phyloP scores from a whole-genome alignment of 2,113 vertebrate genomes.

The Ctenodactylus gundi region DNA sequence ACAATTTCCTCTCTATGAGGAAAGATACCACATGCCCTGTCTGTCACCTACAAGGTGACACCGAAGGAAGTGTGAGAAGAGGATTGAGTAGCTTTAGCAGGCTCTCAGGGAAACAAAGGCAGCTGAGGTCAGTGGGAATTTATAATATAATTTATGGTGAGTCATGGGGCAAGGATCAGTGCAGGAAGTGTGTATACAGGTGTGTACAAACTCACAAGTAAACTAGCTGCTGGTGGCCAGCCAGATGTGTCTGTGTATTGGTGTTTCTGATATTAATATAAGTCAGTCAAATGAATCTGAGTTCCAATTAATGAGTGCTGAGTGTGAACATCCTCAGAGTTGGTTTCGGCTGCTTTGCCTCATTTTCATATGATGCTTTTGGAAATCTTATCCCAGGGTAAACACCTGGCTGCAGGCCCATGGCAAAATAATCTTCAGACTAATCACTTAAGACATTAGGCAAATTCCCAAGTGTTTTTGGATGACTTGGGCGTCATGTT shows the following conservation, averaged over 20 bases:
- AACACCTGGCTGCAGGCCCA: not conserved
- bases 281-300: not conserved
- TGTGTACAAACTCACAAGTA: not conserved
- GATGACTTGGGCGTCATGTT: not conserved
- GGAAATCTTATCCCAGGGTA: not conserved
- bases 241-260: not conserved
- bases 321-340: not conserved
- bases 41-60: not conserved
- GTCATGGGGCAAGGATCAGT: not conserved
- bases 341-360: not conserved
- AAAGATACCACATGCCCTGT: not conserved
- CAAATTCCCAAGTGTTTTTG: slow-evolving; percentile 31
- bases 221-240: not conserved
- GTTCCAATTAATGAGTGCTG: not conserved
- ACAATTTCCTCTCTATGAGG: not conserved
- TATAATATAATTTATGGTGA: not conserved
- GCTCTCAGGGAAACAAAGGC: not conserved
- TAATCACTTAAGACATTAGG: not conserved
- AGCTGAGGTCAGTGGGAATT: not conserved
- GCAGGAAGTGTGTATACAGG: too few relatives aligned
- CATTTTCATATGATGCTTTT: not conserved
- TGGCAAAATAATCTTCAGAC: not conserved
- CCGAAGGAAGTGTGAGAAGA: not conserved
- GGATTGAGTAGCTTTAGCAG: not conserved
- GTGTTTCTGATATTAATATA: not conserved